phyloP scores from a whole-genome alignment of 1,140 invertebrate species.

The Heliconius himera region DNA sequence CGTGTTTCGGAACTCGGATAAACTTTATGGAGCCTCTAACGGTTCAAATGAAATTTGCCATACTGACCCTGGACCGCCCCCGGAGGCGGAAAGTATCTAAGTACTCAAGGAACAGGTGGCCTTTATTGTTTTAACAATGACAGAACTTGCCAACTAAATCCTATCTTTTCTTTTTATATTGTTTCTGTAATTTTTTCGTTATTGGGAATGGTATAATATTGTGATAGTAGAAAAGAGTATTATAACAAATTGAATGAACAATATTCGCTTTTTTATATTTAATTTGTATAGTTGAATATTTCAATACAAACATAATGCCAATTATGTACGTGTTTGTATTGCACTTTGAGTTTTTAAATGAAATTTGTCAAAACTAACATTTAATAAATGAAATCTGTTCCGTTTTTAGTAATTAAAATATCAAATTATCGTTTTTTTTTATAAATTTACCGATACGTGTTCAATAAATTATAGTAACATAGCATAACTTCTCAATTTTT shows the following conservation, averaged over 20 bases:
- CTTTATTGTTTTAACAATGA: constrained; percentile 58
- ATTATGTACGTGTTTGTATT: constrained; percentile 10
- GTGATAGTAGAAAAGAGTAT: neutral
- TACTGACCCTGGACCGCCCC: constrained; percentile 56
- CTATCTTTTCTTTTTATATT: constrained; percentile 19
- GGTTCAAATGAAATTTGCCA: constrained; percentile 75
- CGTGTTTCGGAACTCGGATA: constrained; percentile 65
- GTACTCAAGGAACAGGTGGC: constrained; percentile 48
- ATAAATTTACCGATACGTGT: neutral
- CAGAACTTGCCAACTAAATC: constrained; percentile 34
- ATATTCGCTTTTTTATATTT: neutral
- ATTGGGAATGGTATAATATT: neutral
- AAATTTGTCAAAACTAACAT: constrained; percentile 2
- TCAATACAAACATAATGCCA: neutral
- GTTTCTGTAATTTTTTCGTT: neutral
- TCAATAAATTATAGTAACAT: neutral
- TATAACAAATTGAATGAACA: neutral
- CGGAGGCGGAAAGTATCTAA: constrained; percentile 51
- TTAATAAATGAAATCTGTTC: neutral
- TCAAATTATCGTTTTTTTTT: neutral
- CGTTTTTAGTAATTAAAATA: neutral
- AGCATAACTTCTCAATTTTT: neutral
- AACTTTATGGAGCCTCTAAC: constrained; percentile 58
- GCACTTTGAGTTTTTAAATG: constrained; percentile 22
- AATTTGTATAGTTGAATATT: constrained; percentile 1